Percentiles rank a stretch among this genome's conserved stretches.
These are phyloP conservation scores for Galeruca laticollis DNA, from an alignment of 2,888 invertebrate species.

Conservation along the genomic window DNA sequence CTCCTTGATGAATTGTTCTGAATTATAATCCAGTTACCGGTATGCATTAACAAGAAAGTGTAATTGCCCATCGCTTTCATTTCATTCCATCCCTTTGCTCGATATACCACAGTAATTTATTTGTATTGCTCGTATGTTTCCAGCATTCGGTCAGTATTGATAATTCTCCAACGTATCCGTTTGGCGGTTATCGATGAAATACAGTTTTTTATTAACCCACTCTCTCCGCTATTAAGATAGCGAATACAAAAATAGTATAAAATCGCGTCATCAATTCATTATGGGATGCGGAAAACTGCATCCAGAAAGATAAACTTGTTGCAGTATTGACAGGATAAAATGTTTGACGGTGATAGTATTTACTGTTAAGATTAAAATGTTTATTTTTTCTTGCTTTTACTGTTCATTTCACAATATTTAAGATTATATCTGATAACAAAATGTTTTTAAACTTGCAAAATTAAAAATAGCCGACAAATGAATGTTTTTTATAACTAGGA, in stretches of 20 bases:
- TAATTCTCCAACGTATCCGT: conserved; percentile 16
- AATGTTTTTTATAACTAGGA: too few relatives aligned
- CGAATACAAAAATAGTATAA: neutral
- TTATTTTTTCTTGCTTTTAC: too few relatives aligned
- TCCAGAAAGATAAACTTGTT: neutral
- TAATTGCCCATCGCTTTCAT: neutral
- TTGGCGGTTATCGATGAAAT: conserved; percentile 19
- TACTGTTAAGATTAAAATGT: too few relatives aligned
- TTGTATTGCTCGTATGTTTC: neutral
- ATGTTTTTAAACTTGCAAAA: too few relatives aligned
- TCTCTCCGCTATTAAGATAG: neutral
- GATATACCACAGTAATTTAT: neutral
- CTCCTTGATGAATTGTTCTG: neutral
- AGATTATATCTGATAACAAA: too few relatives aligned
- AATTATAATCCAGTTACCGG: neutral
- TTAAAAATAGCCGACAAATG: too few relatives aligned
- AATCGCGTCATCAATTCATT: conserved; percentile 17
- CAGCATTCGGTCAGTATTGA: conserved; percentile 8
- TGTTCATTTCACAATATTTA: too few relatives aligned
- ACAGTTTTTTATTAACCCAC: conserved; percentile 15
- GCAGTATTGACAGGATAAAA: neutral
- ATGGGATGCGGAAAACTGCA: conserved; percentile 3
- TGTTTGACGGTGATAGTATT: too few relatives aligned
- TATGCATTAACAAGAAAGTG: neutral
- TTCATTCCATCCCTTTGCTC: neutral